phyloP scores from a whole-genome alignment of 1,140 invertebrate genomes.

The Pectinophora gossypiella region DNA sequence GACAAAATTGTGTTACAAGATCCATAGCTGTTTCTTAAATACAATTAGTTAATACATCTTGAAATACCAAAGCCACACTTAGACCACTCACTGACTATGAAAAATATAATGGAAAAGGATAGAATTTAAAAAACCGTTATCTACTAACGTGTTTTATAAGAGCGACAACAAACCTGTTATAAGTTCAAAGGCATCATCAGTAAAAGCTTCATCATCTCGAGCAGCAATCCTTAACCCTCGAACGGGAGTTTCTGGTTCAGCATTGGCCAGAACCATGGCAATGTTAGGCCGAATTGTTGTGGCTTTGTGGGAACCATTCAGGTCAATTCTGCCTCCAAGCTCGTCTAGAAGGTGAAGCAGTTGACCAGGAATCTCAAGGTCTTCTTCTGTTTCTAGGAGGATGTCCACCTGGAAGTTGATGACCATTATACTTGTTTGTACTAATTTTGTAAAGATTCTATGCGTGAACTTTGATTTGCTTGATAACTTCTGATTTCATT shows the following conservation, averaged over 20 bases:
- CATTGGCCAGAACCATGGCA: slow-evolving; percentile 55
- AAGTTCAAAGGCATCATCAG: slow-evolving; percentile 42
- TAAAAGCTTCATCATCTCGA: slow-evolving; percentile 37
- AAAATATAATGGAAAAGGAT: no score
- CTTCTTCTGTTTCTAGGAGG: slow-evolving; percentile 40
- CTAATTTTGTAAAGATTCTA: no score
- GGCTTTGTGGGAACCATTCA: slow-evolving; percentile 33
- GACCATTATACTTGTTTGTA: neutral
- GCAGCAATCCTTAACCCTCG: slow-evolving; percentile 48
- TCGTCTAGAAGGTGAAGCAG: slow-evolving; percentile 54
- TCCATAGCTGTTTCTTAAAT: no score
- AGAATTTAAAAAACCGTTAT: no score
- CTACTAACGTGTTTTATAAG: no score
- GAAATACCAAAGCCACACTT: no score
- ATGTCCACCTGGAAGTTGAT: slow-evolving; percentile 42
- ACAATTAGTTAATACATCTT: no score
- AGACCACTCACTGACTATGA: no score
- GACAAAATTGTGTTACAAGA: no score
- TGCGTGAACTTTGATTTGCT: no score
- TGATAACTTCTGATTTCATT: no score
- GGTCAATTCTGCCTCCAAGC: slow-evolving; percentile 41
- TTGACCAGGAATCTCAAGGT: slow-evolving; percentile 47
- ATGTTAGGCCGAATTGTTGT: slow-evolving; percentile 46
- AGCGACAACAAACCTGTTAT: slow-evolving; percentile 43
- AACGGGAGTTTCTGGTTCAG: slow-evolving; percentile 33